Base-by-base conservation (phyloP, 1,140 invertebrate genomes). In the Zaprionus capensis region DNA sequence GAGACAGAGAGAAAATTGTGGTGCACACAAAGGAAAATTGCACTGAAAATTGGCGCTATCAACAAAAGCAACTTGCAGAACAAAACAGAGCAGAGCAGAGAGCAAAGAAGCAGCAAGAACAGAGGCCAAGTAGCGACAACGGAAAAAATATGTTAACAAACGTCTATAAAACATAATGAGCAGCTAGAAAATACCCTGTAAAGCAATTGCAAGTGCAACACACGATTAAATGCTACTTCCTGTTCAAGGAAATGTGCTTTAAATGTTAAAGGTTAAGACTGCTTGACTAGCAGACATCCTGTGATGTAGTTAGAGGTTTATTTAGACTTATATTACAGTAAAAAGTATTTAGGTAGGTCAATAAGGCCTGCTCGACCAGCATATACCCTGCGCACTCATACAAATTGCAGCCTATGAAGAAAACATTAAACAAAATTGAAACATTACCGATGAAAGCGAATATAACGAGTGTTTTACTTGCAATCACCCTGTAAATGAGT, bases 1-100 rank as follows among this genome's bases (percentile, higher is more conserved):
- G 9, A 49, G 3, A 51, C 1, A 20, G 28, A 69, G 68, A 76
- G 64, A 71, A 82, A 86, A 82, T 78, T 58, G 73, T 75, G 71
- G 34, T 56, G 38, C 44, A 66, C 41, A 59, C 57, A 46, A 44
- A 68, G 56, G 57, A 88, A 88, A 87, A 87, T 88, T 84, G 81
- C 49, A 58, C 57, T 68, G 66, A 83, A 84, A 87, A 83, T 87
- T 88, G 80, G 57, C 58, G 81, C 78, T 76, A 83, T 87, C 78
- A 88, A 71, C 58, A 31, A 83, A 76, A 46, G 75, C 63, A 85
- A 78, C 78, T 84, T 72, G 72, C 80, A 69, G 78, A 79, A 79
- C 72, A 74, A 68, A 78, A 56, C 65, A 61, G 49, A 61, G 31
- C 20, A n/a, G n/a, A 46, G 7, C 41, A 46, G 41, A 17, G 15